Conservation (phyloP, 1,140 invertebrate genomes). For the Mactra quadrangularis region DNA sequence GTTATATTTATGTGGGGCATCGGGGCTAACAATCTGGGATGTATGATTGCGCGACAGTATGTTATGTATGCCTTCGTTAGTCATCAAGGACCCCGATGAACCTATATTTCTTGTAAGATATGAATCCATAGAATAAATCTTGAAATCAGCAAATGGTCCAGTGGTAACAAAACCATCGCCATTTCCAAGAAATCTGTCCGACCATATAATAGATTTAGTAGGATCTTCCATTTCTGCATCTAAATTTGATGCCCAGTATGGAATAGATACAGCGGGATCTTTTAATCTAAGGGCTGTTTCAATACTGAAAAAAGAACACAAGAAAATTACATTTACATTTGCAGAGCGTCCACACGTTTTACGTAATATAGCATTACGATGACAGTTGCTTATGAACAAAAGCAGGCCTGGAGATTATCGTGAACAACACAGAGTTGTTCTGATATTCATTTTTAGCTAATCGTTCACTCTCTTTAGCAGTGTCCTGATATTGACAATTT, state of each 20-base stretch:
- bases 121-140: constrained; percentile 39
- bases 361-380: too few species aligned
- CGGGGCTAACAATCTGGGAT: constrained; percentile 62
- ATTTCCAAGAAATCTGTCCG: constrained; percentile 80
- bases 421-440: too few species aligned
- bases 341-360: too few species aligned
- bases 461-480: too few species aligned
- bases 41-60: constrained; percentile 53
- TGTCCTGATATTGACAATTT: too few species aligned
- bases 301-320: constrained; percentile 61
- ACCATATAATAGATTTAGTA: constrained; percentile 81
- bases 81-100: constrained; percentile 44
- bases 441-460: too few species aligned
- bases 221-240: constrained; percentile 79
- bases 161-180: constrained; percentile 81
- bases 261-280: constrained; percentile 75
- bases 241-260: constrained; percentile 83
- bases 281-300: constrained; percentile 72
- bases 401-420: too few species aligned
- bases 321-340: too few species aligned
- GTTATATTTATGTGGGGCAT: constrained; percentile 28
- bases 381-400: too few species aligned
- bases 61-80: constrained; percentile 35
- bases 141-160: constrained; percentile 79
- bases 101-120: constrained; percentile 65